Evolutionary conservation across 2,888 invertebrate species (phyloP).

Genomic region (Fabriciana adippe): DNA sequence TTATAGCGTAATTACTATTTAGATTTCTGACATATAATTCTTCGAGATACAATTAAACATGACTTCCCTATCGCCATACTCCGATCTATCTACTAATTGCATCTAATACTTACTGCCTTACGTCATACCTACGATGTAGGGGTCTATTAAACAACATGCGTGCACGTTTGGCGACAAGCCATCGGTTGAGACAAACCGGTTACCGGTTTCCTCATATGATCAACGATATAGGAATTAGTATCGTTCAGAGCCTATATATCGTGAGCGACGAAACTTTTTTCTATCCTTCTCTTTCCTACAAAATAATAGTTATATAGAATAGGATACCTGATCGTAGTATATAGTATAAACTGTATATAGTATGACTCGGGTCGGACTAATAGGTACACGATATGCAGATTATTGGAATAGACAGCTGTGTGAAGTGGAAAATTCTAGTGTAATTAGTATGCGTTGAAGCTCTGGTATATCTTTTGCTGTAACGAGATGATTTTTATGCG

Average conservation of each 20-base stretch:
- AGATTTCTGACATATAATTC: background rate
- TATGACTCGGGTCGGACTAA: slow-evolving; percentile 26
- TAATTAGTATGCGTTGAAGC: slow-evolving; percentile 32
- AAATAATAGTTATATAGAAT: slow-evolving; percentile 9
- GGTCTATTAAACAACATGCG: slow-evolving; percentile 60
- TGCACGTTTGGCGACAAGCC: slow-evolving; percentile 60
- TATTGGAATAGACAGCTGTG: slow-evolving; percentile 35
- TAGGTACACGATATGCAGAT: slow-evolving; percentile 33
- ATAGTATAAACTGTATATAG: slow-evolving; percentile 3
- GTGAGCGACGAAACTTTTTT: slow-evolving; percentile 5
- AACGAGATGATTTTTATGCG: slow-evolving; percentile 27
- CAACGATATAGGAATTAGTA: slow-evolving; percentile 67
- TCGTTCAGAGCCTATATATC: slow-evolving; percentile 34
- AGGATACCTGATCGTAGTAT: slow-evolving; percentile 14
- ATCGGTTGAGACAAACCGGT: slow-evolving; percentile 64
- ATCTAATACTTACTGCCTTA: slow-evolving; percentile 15
- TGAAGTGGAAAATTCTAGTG: slow-evolving; percentile 38
- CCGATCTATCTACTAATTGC: slow-evolving; percentile 11
- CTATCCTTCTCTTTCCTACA: slow-evolving; percentile 1
- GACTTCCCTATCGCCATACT: background rate
- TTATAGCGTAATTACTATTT: no score
- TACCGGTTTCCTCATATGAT: slow-evolving; percentile 64
- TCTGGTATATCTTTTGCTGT: slow-evolving; percentile 25
- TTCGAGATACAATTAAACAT: slow-evolving; percentile 5
- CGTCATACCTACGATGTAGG: slow-evolving; percentile 40